Base-by-base conservation (phyloP, 2,888 invertebrate species). In the Vandiemenella viatica region DNA sequence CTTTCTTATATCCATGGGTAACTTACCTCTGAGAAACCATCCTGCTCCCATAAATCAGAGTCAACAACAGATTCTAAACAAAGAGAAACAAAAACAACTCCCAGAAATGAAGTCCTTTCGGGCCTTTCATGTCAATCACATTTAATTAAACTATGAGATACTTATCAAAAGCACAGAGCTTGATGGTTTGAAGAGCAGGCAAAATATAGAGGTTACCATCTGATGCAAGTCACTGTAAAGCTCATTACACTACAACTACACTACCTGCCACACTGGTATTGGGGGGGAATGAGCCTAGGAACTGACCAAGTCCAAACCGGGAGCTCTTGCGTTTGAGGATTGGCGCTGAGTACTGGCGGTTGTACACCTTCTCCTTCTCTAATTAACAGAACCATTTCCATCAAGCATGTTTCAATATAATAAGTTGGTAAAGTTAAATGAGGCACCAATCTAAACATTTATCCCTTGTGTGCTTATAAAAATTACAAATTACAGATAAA, bases 291-390 rank as follows among this genome's bases (percentile, higher is more conserved):
- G 64, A 64, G 69, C 72, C 76, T 74, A 79, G 71, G 68, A 84
- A 80, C 78, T 87, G 84, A 69, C 88, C 88, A 69, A 90, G 74
- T 59, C 90, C 89, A 68, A 93, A 88, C 60, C 87, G 82, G 55
- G 91, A 91, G 58, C 85, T 88, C 74, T 90, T 91, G 68, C 91
- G 76, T 69, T 90, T 90, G 60, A 93, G 76, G 62, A 92, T 81
- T n/a, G 95, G 93, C 42, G 93, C 93, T 17, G 93, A 93, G 66
- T 89, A 87, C 71, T 95, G 95, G 7, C 95, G 80, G 60, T 79
- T 83, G 68, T 88, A 87, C 57, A 85, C 79, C 67, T 87, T 88
- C 67, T 89, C 89, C 65, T 85, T 86, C 58, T 84, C 83, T 72
- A 74, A 17, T 42, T 8, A n/a, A 42, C 42, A 42, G 21, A 42